A percentile compares a stretch with the other conserved stretches of the same genome.
Evolutionary conservation across 2,888 invertebrate genomes (phyloP).

Genomic region (Oegoconia quadripuncta): DNA sequence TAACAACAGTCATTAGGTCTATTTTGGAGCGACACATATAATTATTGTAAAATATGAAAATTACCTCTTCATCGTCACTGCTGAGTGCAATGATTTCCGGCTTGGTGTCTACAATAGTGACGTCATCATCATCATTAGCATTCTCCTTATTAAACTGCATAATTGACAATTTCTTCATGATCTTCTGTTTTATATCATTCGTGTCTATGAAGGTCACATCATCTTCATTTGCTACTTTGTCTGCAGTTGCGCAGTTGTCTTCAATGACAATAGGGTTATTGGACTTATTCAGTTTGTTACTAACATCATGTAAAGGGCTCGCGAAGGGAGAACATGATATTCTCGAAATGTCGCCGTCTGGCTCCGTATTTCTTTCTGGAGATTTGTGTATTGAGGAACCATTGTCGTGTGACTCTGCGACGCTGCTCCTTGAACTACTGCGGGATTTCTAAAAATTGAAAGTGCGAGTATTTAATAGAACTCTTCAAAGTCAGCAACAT

Average conservation of each 20-base stretch:
- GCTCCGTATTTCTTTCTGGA: slow-evolving; percentile 19
- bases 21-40: no score
- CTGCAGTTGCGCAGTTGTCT: background rate
- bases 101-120: slow-evolving; percentile 55
- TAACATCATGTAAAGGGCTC: slow-evolving; percentile 50
- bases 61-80: slow-evolving; percentile 67
- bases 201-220: slow-evolving; percentile 16
- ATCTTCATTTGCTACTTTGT: background rate
- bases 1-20: no score
- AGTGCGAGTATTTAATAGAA: background rate
- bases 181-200: slow-evolving; percentile 20
- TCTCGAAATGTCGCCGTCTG: slow-evolving; percentile 33
- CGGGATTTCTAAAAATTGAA: slow-evolving; percentile 23
- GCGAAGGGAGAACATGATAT: slow-evolving; percentile 56
- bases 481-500: background rate
- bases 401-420: slow-evolving; percentile 31
- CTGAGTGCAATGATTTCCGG: slow-evolving; percentile 65
- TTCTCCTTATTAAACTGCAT: slow-evolving; percentile 6
- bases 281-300: slow-evolving; percentile 28
- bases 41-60: no score
- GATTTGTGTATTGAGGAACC: slow-evolving; percentile 21
- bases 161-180: slow-evolving; percentile 25
- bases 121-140: slow-evolving; percentile 49
- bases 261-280: background rate
- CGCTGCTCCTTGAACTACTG: slow-evolving; percentile 28